Percentiles rank a stretch among this genome's conserved stretches.
phyloP scores from a whole-genome alignment of 1,140 invertebrate genomes.

The Pseudomyrmex gracilis region DNA sequence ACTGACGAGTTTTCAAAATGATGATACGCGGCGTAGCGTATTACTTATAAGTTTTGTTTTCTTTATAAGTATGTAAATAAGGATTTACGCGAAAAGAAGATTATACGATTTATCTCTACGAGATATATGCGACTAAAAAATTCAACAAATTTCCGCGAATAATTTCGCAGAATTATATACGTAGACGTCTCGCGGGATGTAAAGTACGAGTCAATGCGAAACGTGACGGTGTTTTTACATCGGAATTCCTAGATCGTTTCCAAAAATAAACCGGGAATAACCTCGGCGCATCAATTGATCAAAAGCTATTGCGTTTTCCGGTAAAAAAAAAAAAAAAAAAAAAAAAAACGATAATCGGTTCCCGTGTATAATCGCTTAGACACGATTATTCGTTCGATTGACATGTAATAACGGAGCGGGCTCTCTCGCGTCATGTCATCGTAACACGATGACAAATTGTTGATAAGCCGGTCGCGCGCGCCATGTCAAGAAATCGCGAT shows the following conservation, averaged over 20 bases:
- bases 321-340: too few species aligned
- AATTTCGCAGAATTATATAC: conserved; percentile 6
- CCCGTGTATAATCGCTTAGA: background rate
- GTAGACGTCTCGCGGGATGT: background rate
- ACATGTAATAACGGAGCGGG: conserved; percentile 12
- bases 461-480: conserved; percentile 6
- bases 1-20: background rate
- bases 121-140: background rate
- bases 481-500: conserved; percentile 33
- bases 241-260: conserved; percentile 3
- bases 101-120: too few species aligned
- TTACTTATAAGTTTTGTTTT: background rate
- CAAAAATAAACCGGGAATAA: conserved; percentile 39
- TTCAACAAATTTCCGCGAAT: conserved; percentile 16
- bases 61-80: background rate
- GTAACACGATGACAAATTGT: conserved; percentile 40
- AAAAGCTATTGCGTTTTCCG: conserved; percentile 25
- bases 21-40: conserved; percentile 11
- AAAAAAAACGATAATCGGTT: conserved; percentile 7
- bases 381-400: conserved; percentile 27
- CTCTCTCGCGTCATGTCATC: background rate
- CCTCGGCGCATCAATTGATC: background rate
- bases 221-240: conserved; percentile 23
- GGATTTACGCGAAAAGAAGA: too few species aligned
- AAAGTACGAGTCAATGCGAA: too few species aligned